phyloP scores from a whole-genome alignment of 2,113 vertebrate genomes.

The Actenoides lindsayi region DNA sequence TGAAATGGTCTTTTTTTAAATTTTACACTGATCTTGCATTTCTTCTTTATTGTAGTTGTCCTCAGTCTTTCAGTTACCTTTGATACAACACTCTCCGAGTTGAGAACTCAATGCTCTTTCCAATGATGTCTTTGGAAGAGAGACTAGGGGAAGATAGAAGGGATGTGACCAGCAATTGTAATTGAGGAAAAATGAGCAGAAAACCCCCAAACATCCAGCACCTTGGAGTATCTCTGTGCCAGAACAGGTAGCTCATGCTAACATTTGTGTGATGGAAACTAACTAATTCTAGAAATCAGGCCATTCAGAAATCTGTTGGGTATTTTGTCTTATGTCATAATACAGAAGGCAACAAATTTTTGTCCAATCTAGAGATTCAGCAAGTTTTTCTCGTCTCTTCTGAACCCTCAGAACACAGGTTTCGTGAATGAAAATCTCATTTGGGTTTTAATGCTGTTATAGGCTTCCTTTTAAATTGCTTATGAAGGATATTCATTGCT shows the following conservation, averaged over 20 bases:
- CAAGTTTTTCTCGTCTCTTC: not conserved
- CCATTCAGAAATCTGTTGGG: not conserved
- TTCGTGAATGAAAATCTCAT: not conserved
- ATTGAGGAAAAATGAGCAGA: not conserved
- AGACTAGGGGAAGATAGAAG: not conserved
- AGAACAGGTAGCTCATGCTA: not conserved
- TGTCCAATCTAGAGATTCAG: not conserved
- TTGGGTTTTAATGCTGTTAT: not conserved
- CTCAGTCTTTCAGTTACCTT: not conserved
- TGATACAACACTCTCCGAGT: not conserved
- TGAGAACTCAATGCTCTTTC: not conserved
- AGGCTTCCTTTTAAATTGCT: constrained; percentile 31
- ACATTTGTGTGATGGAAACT: not conserved
- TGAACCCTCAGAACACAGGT: not conserved
- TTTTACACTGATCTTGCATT: not conserved
- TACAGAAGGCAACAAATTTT: not conserved
- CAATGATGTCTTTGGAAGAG: not conserved
- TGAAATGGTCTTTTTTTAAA: not conserved
- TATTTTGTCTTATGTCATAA: not conserved
- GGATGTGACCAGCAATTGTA: not conserved
- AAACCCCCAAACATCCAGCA: not conserved
- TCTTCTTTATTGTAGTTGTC: not conserved
- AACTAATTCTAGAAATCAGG: not conserved
- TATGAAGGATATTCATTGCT: constrained; percentile 2
- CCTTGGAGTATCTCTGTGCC: not conserved